phyloP scores from a whole-genome alignment of 2,888 invertebrate species.

The Drosophila algonquin region DNA sequence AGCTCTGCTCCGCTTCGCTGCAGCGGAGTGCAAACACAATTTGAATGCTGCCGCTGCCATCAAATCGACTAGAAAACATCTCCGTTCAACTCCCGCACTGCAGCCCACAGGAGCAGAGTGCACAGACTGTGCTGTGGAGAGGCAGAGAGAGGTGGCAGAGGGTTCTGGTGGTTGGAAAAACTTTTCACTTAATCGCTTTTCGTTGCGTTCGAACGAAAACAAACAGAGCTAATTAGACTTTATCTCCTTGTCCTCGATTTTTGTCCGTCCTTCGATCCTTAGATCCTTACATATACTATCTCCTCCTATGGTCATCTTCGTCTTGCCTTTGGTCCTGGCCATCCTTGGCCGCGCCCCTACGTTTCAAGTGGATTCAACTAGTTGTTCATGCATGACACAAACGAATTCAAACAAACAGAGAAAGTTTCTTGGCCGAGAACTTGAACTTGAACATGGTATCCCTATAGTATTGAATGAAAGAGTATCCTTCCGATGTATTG shows the following conservation, averaged over 20 bases:
- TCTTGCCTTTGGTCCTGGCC: conserved; percentile 4
- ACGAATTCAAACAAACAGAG: background rate
- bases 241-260: conserved; percentile 61
- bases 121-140: background rate
- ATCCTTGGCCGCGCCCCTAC: too few species aligned
- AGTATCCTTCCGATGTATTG: background rate
- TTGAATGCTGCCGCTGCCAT: conserved; percentile 58
- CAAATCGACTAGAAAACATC: conserved; percentile 68
- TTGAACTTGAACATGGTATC: background rate
- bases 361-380: background rate
- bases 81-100: conserved; percentile 12
- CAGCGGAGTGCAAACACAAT: conserved; percentile 69
- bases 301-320: background rate
- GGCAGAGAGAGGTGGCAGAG: background rate
- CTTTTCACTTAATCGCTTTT: conserved; percentile 77
- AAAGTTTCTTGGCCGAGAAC: background rate
- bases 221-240: conserved; percentile 76
- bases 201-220: conserved; percentile 66
- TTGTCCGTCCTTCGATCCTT: conserved; percentile 15
- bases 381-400: conserved; percentile 1
- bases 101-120: background rate
- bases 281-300: conserved; percentile 9
- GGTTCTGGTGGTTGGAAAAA: conserved; percentile 29
- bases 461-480: background rate
- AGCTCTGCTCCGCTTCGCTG: conserved; percentile 8